A percentile compares a stretch with the other conserved stretches of the same genome.
These are phyloP conservation scores for Meghimatium bilineatum DNA, from an alignment of 2,888 invertebrate genomes.

Conservation along the genomic window DNA sequence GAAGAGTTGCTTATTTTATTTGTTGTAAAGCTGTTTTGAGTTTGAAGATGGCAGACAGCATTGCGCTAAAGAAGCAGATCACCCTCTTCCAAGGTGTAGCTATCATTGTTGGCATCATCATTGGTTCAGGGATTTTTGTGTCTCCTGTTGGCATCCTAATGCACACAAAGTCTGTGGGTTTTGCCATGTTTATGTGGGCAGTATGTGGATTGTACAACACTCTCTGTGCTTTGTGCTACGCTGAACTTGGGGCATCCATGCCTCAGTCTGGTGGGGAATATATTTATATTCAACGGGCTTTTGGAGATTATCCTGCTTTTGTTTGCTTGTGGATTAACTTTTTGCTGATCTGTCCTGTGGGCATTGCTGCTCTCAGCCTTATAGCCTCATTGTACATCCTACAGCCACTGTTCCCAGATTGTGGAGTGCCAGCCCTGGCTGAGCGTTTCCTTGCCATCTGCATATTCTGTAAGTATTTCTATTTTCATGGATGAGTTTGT, in stretches of 20 bases:
- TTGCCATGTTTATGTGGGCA: conserved; percentile 92
- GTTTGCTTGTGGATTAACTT: conserved; percentile 75
- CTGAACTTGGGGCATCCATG: conserved; percentile 92
- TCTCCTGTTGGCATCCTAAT: conserved; percentile 92
- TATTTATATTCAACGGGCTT: conserved; percentile 78
- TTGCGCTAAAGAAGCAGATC: conserved; percentile 87
- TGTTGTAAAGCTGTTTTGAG: not conserved
- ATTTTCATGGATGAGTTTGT: not conserved
- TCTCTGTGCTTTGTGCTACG: conserved; percentile 91
- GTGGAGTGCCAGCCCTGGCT: conserved; percentile 67
- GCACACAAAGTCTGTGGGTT: conserved; percentile 84
- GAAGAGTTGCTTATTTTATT: not conserved
- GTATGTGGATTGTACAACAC: conserved; percentile 87
- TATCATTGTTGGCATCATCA: conserved; percentile 94
- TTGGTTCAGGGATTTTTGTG: conserved; percentile 96
- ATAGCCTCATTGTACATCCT: conserved; percentile 75
- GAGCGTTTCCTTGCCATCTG: conserved; percentile 66
- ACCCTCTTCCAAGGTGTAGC: conserved; percentile 91
- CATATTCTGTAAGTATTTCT: conserved; percentile 70
- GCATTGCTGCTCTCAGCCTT: conserved; percentile 73
- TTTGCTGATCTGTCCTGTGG: conserved; percentile 72
- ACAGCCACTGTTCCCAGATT: conserved; percentile 73
- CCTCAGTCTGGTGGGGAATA: conserved; percentile 80
- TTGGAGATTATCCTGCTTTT: conserved; percentile 75
- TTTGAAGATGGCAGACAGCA: conserved; percentile 52